Conservation (phyloP, 1,140 invertebrate species). For the Nasonia giraulti region DNA sequence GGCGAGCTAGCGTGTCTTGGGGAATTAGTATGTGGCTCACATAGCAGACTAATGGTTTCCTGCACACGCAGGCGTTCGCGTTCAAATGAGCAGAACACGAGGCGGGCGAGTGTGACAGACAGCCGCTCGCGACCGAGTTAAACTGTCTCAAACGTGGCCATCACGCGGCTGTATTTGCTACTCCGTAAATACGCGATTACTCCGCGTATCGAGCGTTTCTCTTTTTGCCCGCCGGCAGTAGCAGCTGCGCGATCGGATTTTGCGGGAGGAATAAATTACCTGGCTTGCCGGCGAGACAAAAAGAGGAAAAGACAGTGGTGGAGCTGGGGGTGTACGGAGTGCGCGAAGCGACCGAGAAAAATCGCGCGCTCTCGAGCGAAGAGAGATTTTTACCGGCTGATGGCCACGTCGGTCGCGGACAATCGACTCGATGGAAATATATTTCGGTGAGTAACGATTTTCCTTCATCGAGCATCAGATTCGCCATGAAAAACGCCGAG, state of each 20-base stretch:
- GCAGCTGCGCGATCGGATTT: background rate
- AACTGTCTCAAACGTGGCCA: background rate
- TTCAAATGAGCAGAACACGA: background rate
- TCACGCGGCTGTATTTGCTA: background rate
- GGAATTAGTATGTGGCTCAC: background rate
- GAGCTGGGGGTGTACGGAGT: too few species aligned
- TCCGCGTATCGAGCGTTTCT: background rate
- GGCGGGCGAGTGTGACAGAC: background rate
- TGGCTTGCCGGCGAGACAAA: background rate
- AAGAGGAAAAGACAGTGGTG: background rate
- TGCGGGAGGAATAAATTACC: constrained; percentile 21
- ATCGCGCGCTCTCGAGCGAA: constrained; percentile 9
- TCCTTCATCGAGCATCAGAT: constrained; percentile 12
- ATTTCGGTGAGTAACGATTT: constrained; percentile 38
- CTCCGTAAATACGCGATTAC: background rate
- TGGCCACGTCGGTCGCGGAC: background rate
- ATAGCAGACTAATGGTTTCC: constrained; percentile 21
- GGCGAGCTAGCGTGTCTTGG: background rate
- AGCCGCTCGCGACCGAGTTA: background rate
- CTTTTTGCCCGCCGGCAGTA: background rate
- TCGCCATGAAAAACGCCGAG: constrained; percentile 18
- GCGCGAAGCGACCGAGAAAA: background rate
- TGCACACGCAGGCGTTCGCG: background rate
- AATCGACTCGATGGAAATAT: constrained; percentile 32
- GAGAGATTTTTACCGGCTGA: constrained; percentile 15